phyloP scores from a whole-genome alignment of 2,113 vertebrate genomes.

The Dasyurus viverrinus region DNA sequence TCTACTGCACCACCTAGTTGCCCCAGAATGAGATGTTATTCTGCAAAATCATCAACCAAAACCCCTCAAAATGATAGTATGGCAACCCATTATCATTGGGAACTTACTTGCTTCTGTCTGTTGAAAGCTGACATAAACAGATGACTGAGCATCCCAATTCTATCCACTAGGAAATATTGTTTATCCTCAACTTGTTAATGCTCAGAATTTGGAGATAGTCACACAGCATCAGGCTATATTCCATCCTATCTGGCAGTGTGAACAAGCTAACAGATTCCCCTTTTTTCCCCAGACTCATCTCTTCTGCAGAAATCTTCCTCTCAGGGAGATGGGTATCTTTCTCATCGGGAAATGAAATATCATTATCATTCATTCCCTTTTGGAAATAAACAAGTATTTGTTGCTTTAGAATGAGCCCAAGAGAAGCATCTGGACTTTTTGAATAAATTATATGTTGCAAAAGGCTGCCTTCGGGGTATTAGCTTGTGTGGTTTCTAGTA shows the following conservation, averaged over 20 bases:
- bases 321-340: not conserved
- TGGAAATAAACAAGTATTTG: slow-evolving; percentile 2
- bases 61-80: not conserved
- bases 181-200: not conserved
- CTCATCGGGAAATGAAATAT: slow-evolving; percentile 2
- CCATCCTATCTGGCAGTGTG: not conserved
- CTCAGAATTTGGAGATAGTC: not conserved
- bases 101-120: not conserved
- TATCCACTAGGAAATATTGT: not conserved
- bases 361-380: not conserved
- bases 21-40: not conserved
- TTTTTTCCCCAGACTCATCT: not conserved
- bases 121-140: not conserved
- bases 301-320: not conserved
- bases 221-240: not conserved
- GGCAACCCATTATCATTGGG: not conserved
- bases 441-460: slow-evolving; percentile 1
- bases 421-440: not conserved
- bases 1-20: no score
- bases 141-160: not conserved
- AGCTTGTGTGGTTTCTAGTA: not conserved
- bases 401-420: not conserved
- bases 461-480: not conserved
- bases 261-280: not conserved
- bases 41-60: not conserved